Evolutionary conservation across 2,113 vertebrate species (phyloP).

Genomic region (Cyprinus carpio): DNA sequence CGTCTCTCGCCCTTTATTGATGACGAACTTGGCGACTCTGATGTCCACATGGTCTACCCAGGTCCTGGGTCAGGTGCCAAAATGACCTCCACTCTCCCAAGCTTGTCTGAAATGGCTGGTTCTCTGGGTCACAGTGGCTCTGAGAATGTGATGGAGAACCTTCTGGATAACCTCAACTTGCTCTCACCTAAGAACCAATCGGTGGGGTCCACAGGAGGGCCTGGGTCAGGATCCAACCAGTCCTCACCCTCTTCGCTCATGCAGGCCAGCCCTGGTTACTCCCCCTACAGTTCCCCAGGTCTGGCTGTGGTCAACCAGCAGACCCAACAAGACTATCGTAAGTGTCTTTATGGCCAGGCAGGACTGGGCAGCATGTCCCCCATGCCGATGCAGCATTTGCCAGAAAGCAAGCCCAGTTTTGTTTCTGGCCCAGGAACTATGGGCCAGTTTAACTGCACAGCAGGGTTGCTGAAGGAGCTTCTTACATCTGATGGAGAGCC

Average conservation of each 20-base stretch:
- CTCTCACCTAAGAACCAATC: conserved; percentile 88
- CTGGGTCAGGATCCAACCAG: conserved; percentile 85
- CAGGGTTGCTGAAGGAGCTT: conserved; percentile 93
- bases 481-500: conserved; percentile 92
- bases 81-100: conserved; percentile 93
- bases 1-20: conserved; percentile 94
- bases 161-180: conserved; percentile 96
- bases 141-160: conserved; percentile 96
- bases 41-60: conserved; percentile 92
- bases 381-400: conserved; percentile 86
- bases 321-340: conserved; percentile 88
- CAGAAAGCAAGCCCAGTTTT: conserved; percentile 85
- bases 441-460: conserved; percentile 84
- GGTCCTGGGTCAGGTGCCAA: conserved; percentile 80
- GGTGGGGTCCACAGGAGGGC: conserved; percentile 63
- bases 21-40: conserved; percentile 88
- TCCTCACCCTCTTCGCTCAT: conserved; percentile 90
- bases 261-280: conserved; percentile 88
- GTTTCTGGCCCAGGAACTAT: conserved; percentile 67
- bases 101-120: conserved; percentile 92
- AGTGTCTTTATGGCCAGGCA: conserved; percentile 87
- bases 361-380: conserved; percentile 84
- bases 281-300: conserved; percentile 85
- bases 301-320: conserved; percentile 68
- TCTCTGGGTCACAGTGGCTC: conserved; percentile 78